A percentile compares a stretch with the other conserved stretches of the same genome.
Evolutionary conservation across 1,140 invertebrate species (phyloP).

Genomic region (Nixonia krombeini): DNA sequence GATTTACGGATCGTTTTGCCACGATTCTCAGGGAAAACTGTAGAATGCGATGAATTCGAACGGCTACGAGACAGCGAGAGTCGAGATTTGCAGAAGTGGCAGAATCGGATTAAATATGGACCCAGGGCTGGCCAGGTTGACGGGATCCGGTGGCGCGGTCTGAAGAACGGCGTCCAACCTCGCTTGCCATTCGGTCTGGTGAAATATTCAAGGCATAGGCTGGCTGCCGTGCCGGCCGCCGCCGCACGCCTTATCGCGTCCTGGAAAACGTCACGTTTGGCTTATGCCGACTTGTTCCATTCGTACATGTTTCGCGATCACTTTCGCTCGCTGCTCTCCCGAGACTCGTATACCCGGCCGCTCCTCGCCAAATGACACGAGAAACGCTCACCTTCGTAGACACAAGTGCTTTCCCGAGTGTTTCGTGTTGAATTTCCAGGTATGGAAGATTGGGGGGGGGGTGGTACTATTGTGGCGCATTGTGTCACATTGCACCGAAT

Average conservation of each 20-base stretch:
- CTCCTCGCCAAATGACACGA: conserved; percentile 18
- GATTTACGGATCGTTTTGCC: too few relatives aligned
- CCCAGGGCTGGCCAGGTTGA: conserved; percentile 26
- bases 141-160: conserved; percentile 9
- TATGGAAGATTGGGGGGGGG: too few relatives aligned
- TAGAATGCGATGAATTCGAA: background rate
- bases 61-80: background rate
- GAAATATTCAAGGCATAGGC: conserved; percentile 63
- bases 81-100: conserved; percentile 15
- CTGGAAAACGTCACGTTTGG: conserved; percentile 49
- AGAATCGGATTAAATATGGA: conserved; percentile 65
- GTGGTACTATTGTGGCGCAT: too few relatives aligned
- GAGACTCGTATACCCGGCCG: background rate
- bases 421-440: too few relatives aligned
- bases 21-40: too few relatives aligned
- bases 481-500: too few relatives aligned
- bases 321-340: conserved; percentile 22
- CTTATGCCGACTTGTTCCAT: conserved; percentile 21
- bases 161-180: conserved; percentile 27
- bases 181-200: conserved; percentile 42
- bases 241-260: conserved; percentile 57
- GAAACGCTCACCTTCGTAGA: conserved; percentile 3
- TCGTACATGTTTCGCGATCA: conserved; percentile 23
- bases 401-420: background rate
- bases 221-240: conserved; percentile 49